Evolutionary conservation across 2,113 vertebrate species (phyloP), one percentile per base, ranked within the genome.

Genomic region (Petrocephalus zakoni): DNA sequence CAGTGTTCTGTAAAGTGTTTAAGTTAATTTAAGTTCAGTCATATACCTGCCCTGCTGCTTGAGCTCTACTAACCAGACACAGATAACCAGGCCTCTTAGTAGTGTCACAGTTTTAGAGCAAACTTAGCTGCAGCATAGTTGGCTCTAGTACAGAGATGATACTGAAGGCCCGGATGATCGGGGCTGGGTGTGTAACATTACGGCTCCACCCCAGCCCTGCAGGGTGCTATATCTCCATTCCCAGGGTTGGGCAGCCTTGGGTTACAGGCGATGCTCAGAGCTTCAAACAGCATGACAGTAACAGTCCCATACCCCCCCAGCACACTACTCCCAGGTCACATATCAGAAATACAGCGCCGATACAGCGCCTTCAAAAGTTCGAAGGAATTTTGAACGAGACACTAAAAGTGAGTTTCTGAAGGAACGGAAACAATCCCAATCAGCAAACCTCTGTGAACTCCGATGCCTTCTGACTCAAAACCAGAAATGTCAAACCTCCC

Each of bases 371-470:
- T 83, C 46, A 47, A 22, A 22, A 83, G 46, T 52, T 85, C 51
- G 9, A 29, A 52, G 49, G 37, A 29, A 53, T 10, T 85, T 19
- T 13, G 2, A 85, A 55, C 46, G 53, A 29, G 64, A 81, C 37
- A 47, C 64, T 9, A 5, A 88, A 68, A 88, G 51, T 53, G 87
- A 51, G n/a, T 53, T 85, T 34, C 84, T 53, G n/a, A 85, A 34
- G 51, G 46, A 29, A 53, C 5, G 51, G 34, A 25, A 85, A 85
- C 29, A 85, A 51, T 8, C 84, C 84, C 47, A 53, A 55, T 85
- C 84, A 55, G 51, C n/a, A 88, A 75, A 34, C 47, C 47, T 81
- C 87, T 51, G 19, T 81, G 64, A 88, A 88, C 64, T 68, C 64
- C 8, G 29, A 17, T 81, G 64, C 68, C 87, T 75, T 81, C 68